A percentile compares a stretch with the other conserved stretches of the same genome.
Evolutionary conservation across 2,797 vertebrate genomes (phyloP).

Genomic region (Peromyscus nudipes): DNA sequence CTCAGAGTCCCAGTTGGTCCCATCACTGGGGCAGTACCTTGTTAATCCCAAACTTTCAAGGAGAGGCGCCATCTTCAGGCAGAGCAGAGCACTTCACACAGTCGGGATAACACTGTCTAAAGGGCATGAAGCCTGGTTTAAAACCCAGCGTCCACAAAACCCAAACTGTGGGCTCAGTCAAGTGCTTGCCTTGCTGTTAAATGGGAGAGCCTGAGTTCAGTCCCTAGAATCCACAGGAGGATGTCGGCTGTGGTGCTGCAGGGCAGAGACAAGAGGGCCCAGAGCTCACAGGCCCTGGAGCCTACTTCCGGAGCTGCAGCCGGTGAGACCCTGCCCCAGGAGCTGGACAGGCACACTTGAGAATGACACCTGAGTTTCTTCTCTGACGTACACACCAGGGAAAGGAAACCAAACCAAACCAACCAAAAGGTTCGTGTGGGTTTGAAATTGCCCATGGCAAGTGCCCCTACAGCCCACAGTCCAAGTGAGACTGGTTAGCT

Average conservation of each 20-base stretch:
- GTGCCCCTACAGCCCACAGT: not conserved
- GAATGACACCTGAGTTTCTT: not conserved
- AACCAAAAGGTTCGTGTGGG: not conserved
- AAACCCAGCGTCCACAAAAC: not conserved
- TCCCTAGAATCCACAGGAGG: not conserved
- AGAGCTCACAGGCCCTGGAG: too few relatives aligned
- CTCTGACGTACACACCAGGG: not conserved
- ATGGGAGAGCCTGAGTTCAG: not conserved
- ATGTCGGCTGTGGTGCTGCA: not conserved
- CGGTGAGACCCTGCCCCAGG: not conserved
- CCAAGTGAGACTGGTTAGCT: too few relatives aligned
- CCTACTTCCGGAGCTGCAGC: not conserved
- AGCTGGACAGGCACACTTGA: not conserved
- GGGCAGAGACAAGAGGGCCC: too few relatives aligned
- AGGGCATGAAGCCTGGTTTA: not conserved
- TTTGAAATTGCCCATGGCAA: not conserved
- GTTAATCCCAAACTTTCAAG: not conserved
- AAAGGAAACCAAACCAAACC: not conserved
- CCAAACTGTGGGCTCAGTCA: not conserved
- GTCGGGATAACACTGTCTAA: not conserved
- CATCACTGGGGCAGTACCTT: not conserved
- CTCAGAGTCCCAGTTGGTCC: not conserved
- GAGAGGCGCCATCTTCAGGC: not conserved
- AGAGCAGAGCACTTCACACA: not conserved
- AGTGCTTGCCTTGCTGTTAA: not conserved